phyloP scores from a whole-genome alignment of 2,888 invertebrate genomes.

The Agrotis exclamationis region DNA sequence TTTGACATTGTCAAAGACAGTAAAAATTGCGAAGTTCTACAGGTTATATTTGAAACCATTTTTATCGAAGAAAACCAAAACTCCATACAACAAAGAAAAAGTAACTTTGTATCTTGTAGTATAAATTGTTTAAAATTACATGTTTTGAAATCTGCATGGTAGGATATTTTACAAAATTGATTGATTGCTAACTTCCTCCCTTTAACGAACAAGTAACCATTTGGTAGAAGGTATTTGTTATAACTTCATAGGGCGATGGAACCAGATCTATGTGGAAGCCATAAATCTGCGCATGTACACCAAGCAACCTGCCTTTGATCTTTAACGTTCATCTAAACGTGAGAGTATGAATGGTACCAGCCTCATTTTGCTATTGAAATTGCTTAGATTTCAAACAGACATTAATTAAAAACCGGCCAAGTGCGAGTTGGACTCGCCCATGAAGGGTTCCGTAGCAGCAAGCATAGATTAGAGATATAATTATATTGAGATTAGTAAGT shows the following conservation, averaged over 20 bases:
- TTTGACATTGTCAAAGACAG: neutral
- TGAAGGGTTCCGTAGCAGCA: too few relatives aligned
- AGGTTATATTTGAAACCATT: neutral
- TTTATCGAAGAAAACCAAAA: neutral
- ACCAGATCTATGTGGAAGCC: slow-evolving; percentile 52
- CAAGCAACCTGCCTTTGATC: slow-evolving; percentile 49
- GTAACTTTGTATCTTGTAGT: too few relatives aligned
- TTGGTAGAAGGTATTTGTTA: slow-evolving; percentile 14
- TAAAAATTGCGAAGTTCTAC: neutral
- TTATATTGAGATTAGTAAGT: too few relatives aligned
- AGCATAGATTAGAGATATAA: too few relatives aligned
- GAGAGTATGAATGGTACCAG: slow-evolving; percentile 41
- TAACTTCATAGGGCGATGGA: slow-evolving; percentile 35
- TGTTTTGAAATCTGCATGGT: too few relatives aligned
- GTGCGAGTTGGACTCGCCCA: too few relatives aligned
- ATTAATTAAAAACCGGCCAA: too few relatives aligned
- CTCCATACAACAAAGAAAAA: too few relatives aligned
- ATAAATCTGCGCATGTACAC: slow-evolving; percentile 42
- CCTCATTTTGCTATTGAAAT: neutral
- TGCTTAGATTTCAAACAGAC: too few relatives aligned
- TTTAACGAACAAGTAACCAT: slow-evolving; percentile 10
- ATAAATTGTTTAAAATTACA: too few relatives aligned
- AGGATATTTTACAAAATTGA: neutral
- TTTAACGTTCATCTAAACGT: slow-evolving; percentile 34
- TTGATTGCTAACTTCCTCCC: slow-evolving; percentile 7